These are phyloP conservation scores for Amphipoea oculea DNA, from an alignment of 2,888 invertebrate species.

Conservation along the genomic window DNA sequence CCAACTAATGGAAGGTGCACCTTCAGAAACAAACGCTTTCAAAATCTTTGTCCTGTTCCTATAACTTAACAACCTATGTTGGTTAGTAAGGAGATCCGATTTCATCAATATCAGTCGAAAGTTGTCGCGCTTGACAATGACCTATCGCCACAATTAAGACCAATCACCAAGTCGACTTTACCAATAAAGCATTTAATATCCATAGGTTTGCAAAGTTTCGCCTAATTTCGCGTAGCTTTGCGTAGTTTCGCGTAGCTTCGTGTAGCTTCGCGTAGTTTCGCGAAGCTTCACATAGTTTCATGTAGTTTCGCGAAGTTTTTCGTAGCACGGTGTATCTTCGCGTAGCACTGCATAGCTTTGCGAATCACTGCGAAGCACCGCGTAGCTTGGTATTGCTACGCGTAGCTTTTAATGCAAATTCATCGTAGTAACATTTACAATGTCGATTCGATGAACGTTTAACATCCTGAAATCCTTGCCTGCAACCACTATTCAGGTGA, in stretches of 20 bases:
- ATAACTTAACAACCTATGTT: background rate
- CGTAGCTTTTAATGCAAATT: background rate
- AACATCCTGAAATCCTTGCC: constrained; percentile 27
- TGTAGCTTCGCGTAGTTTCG: background rate
- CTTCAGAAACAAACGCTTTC: constrained; percentile 60
- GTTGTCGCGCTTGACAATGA: background rate
- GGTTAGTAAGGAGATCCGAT: constrained; percentile 5
- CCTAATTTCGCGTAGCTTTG: background rate
- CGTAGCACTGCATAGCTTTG: background rate
- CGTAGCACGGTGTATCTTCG: background rate
- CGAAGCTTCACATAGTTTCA: background rate
- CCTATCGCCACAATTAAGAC: background rate
- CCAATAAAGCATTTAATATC: background rate
- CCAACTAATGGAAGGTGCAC: constrained; percentile 77
- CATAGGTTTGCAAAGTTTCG: background rate
- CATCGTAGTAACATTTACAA: background rate
- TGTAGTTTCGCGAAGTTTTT: no score
- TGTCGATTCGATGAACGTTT: background rate
- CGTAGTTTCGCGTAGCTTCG: no score
- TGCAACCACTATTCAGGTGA: constrained; percentile 43
- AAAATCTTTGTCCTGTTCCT: constrained; percentile 26
- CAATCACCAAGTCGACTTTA: background rate
- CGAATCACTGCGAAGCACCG: background rate
- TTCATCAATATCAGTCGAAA: background rate
- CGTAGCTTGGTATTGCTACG: background rate